These are phyloP conservation scores for Tanytarsus gracilentus DNA, from an alignment of 2,888 invertebrate species.

Conservation along the genomic window DNA sequence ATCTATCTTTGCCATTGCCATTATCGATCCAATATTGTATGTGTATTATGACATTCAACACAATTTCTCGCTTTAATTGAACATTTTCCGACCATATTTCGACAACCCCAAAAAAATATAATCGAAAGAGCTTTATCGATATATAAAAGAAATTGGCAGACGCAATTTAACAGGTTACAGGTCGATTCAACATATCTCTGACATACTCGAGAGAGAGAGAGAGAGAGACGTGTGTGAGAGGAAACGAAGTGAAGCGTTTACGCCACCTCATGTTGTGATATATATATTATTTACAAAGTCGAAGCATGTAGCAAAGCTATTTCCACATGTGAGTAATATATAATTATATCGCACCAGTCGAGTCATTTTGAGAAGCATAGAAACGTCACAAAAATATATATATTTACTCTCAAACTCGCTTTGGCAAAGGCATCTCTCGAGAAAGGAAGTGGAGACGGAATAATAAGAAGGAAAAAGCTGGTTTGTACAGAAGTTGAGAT, in stretches of 20 bases:
- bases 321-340: background rate
- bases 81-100: slow-evolving; percentile 4
- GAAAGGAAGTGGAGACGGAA: too few species aligned
- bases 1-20: slow-evolving; percentile 18
- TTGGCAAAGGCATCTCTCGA: too few species aligned
- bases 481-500: too few species aligned
- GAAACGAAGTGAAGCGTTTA: too few species aligned
- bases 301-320: slow-evolving; percentile 7
- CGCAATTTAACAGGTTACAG: too few species aligned
- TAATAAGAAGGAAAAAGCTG: too few species aligned
- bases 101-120: slow-evolving; percentile 3
- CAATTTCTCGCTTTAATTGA: slow-evolving; percentile 27
- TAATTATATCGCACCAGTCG: background rate
- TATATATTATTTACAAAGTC: too few species aligned
- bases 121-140: slow-evolving; percentile 10
- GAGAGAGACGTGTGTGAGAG: too few species aligned
- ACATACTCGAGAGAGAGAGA: too few species aligned
- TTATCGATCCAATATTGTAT: slow-evolving; percentile 16
- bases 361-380: background rate
- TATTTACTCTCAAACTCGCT: background rate
- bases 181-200: too few species aligned
- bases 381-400: slow-evolving; percentile 16
- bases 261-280: too few species aligned
- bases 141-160: too few species aligned
- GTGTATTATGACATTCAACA: slow-evolving; percentile 28